Base-by-base conservation (phyloP, 37 sponge, comb jelly and placozoan species). In the Axinella damicornis region DNA sequence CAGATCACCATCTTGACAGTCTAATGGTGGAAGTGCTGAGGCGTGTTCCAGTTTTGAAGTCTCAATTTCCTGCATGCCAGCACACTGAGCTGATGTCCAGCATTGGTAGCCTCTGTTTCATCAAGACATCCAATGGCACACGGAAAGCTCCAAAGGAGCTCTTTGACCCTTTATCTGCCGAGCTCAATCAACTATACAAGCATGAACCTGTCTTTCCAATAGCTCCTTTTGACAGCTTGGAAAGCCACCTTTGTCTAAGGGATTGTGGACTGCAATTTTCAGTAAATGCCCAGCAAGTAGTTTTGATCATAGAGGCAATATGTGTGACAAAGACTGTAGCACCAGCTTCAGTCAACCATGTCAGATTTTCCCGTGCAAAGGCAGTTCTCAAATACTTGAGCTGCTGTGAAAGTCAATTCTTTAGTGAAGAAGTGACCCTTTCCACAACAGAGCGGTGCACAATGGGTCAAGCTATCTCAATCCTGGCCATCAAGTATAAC, bases 181-280 rank as follows among this genome's bases (percentile, higher is more conserved):
- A 58, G 12, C 69, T 85, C 16, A n/a, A 37, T 30, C 35, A 40
- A 12, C 71, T 85, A 2, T 85, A 54, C 53, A 30, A 77, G 24
- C 70, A 70, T 25, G 46, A 77, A 57, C 60, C 57, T 27, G 77
- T 77, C 2, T 85, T 85, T 56, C 86, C 86, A 22, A 19, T 69
- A 20, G 69, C 56, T 19, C 77, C 78, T 38, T 85, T 85, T 55
- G 32, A 57, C 33, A 22, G 11, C 35, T 20, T 5, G 0, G 65
- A 33, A 64, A 34, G 30, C 34, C 57, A 75, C 6, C 57, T n/a
- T 14, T 1, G 15, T 46, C 85, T 84, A 30, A 37, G 57, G 16
- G 39, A 59, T 18, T 82, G 82, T 35, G 72, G 72, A 20, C 72
- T 82, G 39, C 35, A 59, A 36, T 38, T 61, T 1, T 35, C 25